These are phyloP conservation scores for Pampusana beccarii DNA, from an alignment of 2,113 vertebrate genomes.

Conservation along the genomic window DNA sequence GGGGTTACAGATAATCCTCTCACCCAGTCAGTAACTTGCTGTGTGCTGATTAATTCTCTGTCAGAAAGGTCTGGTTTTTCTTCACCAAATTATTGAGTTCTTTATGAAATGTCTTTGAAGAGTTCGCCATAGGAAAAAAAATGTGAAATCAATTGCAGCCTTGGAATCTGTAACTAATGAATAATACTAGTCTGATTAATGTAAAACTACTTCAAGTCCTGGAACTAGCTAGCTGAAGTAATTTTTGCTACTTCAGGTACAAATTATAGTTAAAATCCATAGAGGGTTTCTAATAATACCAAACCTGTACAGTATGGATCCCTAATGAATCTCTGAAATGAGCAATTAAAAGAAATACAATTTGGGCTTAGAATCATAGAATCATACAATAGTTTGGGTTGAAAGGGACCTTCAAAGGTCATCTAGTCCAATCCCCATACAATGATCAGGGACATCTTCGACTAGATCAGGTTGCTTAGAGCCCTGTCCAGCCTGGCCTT, in stretches of 20 bases:
- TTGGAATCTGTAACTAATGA: constrained; percentile 39
- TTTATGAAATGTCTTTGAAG: constrained; percentile 32
- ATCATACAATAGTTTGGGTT: too few species aligned
- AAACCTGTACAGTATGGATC: not conserved
- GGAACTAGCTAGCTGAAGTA: constrained; percentile 14
- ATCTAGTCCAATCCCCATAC: too few species aligned
- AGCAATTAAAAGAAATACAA: not conserved
- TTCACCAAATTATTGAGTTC: not conserved
- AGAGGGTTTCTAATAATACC: not conserved
- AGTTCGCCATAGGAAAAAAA: not conserved
- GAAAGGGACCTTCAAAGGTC: too few species aligned
- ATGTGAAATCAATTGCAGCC: not conserved
- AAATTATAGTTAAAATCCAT: constrained; percentile 16
- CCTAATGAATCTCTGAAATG: not conserved
- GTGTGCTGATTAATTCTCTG: constrained; percentile 13
- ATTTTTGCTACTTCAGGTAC: constrained; percentile 18
- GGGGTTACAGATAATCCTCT: not conserved
- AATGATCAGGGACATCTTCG: too few species aligned
- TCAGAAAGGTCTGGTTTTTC: not conserved
- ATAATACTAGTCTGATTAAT: constrained; percentile 47
- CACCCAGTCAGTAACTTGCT: not conserved
- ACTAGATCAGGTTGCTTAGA: too few species aligned
- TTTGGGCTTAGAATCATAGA: not conserved
- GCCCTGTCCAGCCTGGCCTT: too few species aligned
- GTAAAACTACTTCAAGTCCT: constrained; percentile 13